phyloP scores from a whole-genome alignment of 2,797 vertebrate species.

The Eulemur rubriventer region DNA sequence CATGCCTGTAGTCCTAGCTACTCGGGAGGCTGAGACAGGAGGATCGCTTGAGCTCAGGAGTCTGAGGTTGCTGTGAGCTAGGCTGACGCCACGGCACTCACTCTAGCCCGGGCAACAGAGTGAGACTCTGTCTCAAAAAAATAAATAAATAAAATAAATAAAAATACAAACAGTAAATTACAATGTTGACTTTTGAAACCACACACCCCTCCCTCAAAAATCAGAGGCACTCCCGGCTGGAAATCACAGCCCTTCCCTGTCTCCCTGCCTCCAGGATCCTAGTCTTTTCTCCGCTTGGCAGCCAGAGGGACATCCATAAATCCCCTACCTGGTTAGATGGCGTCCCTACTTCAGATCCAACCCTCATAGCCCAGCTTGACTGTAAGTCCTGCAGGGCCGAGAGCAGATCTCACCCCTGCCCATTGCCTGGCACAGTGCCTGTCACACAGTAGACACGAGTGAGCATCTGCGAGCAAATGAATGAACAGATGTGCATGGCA shows the following conservation, averaged over 20 bases:
- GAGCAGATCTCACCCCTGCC: background rate
- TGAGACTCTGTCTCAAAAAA: background rate
- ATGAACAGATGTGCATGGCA: accelerated
- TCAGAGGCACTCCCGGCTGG: background rate
- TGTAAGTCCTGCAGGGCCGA: background rate
- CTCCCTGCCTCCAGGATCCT: background rate
- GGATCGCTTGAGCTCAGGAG: too few relatives aligned
- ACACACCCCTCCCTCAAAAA: background rate
- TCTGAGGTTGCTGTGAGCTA: too few relatives aligned
- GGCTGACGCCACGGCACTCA: too few relatives aligned
- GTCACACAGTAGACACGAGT: background rate
- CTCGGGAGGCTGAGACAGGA: too few relatives aligned
- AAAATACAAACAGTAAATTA: background rate
- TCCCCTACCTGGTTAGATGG: background rate
- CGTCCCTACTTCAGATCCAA: background rate
- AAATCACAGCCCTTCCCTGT: background rate
- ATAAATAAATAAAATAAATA: too few relatives aligned
- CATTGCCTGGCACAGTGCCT: background rate
- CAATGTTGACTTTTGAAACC: background rate
- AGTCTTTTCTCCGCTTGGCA: background rate
- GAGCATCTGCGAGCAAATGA: background rate
- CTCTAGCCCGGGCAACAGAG: too few relatives aligned
- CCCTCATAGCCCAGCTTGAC: background rate
- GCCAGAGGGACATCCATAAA: background rate
- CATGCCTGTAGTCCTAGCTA: too few relatives aligned